These are phyloP conservation scores for Eledone cirrhosa DNA, from an alignment of 2,888 invertebrate species.

Conservation along the genomic window DNA sequence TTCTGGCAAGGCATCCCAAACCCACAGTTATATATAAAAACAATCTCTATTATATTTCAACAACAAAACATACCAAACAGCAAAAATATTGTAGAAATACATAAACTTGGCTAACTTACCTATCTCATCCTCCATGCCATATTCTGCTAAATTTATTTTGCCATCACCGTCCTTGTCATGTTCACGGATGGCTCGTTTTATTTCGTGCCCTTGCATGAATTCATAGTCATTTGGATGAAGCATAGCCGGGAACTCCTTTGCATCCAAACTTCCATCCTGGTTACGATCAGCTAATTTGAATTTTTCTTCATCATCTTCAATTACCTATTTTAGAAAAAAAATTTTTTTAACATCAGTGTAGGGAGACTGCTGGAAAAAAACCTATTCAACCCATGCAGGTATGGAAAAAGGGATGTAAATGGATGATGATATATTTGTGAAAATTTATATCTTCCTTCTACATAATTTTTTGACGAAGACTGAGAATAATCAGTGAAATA, in stretches of 20 bases:
- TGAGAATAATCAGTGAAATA: no score
- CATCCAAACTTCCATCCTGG: slow-evolving; percentile 79
- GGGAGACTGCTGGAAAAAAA: neutral
- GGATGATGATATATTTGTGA: no score
- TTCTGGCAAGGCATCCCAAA: no score
- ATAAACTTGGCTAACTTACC: neutral
- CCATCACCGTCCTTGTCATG: slow-evolving; percentile 89
- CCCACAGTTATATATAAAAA: no score
- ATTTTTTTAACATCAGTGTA: neutral
- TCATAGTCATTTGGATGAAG: slow-evolving; percentile 93
- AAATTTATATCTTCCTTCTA: no score
- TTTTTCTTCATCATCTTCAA: slow-evolving; percentile 82
- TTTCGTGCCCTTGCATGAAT: slow-evolving; percentile 74
- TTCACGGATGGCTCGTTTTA: slow-evolving; percentile 76
- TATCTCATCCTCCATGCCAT: neutral
- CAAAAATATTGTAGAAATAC: neutral
- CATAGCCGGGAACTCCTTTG: slow-evolving; percentile 86
- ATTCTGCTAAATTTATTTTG: slow-evolving; percentile 85
- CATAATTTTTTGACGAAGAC: no score
- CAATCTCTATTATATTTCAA: no score
- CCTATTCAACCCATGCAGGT: no score
- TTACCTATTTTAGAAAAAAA: slow-evolving; percentile 58
- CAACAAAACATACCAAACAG: no score
- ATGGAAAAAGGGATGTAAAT: slow-evolving; percentile 11
- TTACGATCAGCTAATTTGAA: slow-evolving; percentile 87